These are phyloP conservation scores for Limnothrissa miodon DNA, from an alignment of 2,113 vertebrate species.

Conservation along the genomic window DNA sequence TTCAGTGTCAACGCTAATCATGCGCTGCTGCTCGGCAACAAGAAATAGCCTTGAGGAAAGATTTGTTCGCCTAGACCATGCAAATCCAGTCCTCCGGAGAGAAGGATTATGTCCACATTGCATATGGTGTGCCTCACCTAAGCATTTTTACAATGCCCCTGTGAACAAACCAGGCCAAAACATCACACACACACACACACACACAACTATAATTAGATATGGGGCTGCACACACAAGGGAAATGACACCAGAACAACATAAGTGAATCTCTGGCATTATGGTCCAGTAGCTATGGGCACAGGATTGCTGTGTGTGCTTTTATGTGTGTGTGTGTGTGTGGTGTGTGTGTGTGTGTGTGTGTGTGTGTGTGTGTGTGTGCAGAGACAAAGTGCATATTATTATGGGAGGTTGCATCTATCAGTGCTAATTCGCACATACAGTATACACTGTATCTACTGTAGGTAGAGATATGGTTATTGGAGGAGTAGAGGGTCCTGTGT, in stretches of 20 bases:
- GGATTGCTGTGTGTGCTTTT: neutral
- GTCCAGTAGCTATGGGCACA: neutral
- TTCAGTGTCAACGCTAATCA: neutral
- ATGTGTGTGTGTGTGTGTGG: neutral
- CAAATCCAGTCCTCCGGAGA: neutral
- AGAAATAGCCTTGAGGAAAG: neutral
- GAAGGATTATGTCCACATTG: neutral
- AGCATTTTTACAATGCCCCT: neutral
- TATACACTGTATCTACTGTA: neutral
- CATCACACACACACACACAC: neutral
- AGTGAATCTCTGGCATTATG: neutral
- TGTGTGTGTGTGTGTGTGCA: neutral
- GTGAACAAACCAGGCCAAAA: neutral
- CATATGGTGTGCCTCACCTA: neutral
- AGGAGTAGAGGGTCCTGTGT: neutral
- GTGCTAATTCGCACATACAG: neutral
- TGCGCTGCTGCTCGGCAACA: neutral
- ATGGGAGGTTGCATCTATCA: neutral
- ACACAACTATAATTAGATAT: neutral
- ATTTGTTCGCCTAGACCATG: neutral
- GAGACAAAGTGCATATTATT: neutral
- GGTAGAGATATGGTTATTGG: neutral
- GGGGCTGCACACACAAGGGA: neutral
- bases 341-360: slow-evolving; percentile 4
- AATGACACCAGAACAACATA: neutral